A percentile compares a stretch with the other conserved stretches of the same genome.
Evolutionary conservation across 2,888 invertebrate genomes (phyloP).

Genomic region (Morpho deidamia): DNA sequence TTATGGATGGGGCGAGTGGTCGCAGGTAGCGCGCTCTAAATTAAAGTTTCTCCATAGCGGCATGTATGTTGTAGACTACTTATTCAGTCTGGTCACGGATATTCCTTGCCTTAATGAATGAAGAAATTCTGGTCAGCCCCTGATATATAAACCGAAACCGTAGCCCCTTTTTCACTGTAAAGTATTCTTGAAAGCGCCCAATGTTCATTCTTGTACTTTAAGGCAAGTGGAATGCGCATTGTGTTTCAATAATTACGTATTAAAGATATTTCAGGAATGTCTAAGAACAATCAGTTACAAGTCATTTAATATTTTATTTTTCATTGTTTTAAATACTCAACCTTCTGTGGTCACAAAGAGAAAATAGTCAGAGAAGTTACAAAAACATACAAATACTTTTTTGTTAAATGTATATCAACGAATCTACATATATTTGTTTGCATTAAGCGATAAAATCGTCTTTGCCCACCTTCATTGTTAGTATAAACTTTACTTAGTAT

Average conservation of each 20-base stretch:
- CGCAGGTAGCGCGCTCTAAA: conserved; percentile 59
- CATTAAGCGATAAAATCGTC: no score
- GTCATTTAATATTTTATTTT: no score
- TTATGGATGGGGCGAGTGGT: conserved; percentile 56
- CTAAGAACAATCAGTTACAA: no score
- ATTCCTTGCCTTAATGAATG: conserved; percentile 67
- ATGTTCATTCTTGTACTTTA: conserved; percentile 24
- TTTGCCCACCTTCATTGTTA: no score
- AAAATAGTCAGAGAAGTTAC: no score
- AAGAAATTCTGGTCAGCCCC: conserved; percentile 59
- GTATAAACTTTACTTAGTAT: no score
- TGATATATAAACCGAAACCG: conserved; percentile 46
- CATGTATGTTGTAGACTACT: conserved; percentile 54
- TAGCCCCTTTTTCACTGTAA: conserved; percentile 53
- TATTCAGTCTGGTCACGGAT: conserved; percentile 65
- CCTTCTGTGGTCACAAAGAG: no score
- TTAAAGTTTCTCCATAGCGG: conserved; percentile 63
- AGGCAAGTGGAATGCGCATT: background rate
- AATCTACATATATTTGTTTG: no score
- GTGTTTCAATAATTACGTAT: background rate
- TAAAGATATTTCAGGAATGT: no score
- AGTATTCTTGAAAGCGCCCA: conserved; percentile 30
- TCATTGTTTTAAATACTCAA: no score
- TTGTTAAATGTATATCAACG: no score
- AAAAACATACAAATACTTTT: no score